Percentiles rank a stretch among this genome's conserved stretches.
These are phyloP conservation scores for Tenthredo distinguenda DNA, from an alignment of 2,888 invertebrate genomes.

Conservation along the genomic window DNA sequence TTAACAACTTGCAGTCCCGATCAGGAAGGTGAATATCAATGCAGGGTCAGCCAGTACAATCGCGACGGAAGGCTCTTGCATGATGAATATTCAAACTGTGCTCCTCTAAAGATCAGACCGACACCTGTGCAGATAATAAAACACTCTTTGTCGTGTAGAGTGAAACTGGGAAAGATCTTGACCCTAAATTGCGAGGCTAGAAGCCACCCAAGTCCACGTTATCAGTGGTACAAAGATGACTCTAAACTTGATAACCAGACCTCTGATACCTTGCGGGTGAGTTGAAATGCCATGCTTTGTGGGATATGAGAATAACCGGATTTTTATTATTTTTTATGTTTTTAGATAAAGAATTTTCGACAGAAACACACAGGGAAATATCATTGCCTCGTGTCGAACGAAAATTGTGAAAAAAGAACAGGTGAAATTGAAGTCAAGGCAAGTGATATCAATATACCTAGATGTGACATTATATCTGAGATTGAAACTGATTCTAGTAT, in stretches of 20 bases:
- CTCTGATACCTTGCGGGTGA: slow-evolving; percentile 64
- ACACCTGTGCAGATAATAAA: slow-evolving; percentile 63
- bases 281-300: slow-evolving; percentile 5
- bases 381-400: slow-evolving; percentile 69
- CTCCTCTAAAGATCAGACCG: slow-evolving; percentile 63
- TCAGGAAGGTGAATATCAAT: slow-evolving; percentile 69
- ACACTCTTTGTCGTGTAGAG: slow-evolving; percentile 66
- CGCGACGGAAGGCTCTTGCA: slow-evolving; percentile 60
- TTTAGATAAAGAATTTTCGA: slow-evolving; percentile 62
- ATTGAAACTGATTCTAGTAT: neutral
- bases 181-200: slow-evolving; percentile 64
- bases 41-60: slow-evolving; percentile 65
- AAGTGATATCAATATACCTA: slow-evolving; percentile 52
- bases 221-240: slow-evolving; percentile 71
- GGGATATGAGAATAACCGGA: neutral
- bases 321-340: slow-evolving; percentile 47
- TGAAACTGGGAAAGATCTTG: slow-evolving; percentile 64
- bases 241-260: slow-evolving; percentile 62
- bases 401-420: slow-evolving; percentile 66
- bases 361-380: slow-evolving; percentile 71
- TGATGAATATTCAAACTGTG: slow-evolving; percentile 59
- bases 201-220: slow-evolving; percentile 65
- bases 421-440: slow-evolving; percentile 66
- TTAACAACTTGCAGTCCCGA: slow-evolving; percentile 56
- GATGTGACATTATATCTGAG: neutral